Evolutionary conservation across 2,888 invertebrate species (phyloP).

Genomic region (Emesis furor): DNA sequence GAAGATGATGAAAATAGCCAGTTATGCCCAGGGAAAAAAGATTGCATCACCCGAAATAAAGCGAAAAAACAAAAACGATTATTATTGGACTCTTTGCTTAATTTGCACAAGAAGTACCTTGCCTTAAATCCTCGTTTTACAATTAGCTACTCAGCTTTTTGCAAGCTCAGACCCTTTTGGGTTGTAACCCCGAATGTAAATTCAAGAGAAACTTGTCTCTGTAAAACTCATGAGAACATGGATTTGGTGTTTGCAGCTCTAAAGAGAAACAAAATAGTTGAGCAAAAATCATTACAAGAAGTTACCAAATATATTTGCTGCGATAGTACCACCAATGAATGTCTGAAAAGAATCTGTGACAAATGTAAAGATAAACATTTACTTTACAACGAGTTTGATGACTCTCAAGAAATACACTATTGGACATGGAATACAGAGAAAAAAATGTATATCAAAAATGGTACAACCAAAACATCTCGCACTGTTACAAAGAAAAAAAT

Average conservation of each 20-base stretch:
- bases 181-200: neutral
- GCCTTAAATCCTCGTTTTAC: neutral
- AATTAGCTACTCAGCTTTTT: slow-evolving; percentile 1
- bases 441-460: neutral
- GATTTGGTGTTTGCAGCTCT: too few species aligned
- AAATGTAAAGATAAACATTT: slow-evolving; percentile 8
- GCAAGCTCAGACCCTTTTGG: neutral
- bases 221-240: neutral
- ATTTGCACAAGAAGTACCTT: slow-evolving; percentile 1
- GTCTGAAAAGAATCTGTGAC: slow-evolving; percentile 8
- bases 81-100: neutral
- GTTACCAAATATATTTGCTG: neutral
- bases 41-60: slow-evolving; percentile 3
- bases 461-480: slow-evolving; percentile 9
- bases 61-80: neutral
- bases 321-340: slow-evolving; percentile 6
- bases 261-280: too few species aligned
- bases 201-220: slow-evolving; percentile 4
- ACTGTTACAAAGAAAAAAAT: slow-evolving; percentile 5
- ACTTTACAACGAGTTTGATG: slow-evolving; percentile 5
- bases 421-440: slow-evolving; percentile 10
- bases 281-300: neutral
- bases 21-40: neutral
- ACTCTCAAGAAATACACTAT: neutral
- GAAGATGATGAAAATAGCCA: slow-evolving; percentile 1